Evolutionary conservation across 1,140 invertebrate species (phyloP), one percentile per base, ranked within the genome.

Genomic region (Himalopsyche phryganea): DNA sequence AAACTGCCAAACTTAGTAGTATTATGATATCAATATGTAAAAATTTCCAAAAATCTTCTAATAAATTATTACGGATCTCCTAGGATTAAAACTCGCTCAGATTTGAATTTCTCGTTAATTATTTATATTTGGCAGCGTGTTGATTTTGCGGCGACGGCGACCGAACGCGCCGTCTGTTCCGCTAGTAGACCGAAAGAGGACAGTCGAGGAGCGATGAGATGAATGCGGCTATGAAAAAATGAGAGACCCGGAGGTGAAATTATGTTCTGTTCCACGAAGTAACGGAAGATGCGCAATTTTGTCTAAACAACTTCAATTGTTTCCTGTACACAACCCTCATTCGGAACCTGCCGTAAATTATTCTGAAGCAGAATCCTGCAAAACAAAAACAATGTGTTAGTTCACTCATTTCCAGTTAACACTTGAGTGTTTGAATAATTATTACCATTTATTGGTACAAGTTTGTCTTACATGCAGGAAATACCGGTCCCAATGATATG

Each of bases 271-370:
- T 28, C 23, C 23, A 28, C 23, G 23, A 28, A 28, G 47, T 49
- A 28, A 38, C 36, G 46, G 28, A 51, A 50, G 51, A 59, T 51
- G 57, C 50, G 44, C 57, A 59, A 50, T 59, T 48, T 55, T 48
- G 13, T 48, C 52, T 47, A 19, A 55, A 55, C 44, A 53, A 52
- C 46, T 28, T 42, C 11, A 44, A 19, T 48, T 35, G 47, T 48
- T 49, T 50, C 40, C 54, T 57, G 50, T 48, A 49, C 60, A 62
- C 60, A 62, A 62, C 60, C 55, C 55, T 54, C 48, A 13, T 36
- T 40, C 40, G 44, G 18, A n/a, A 44, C 36, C 15, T 13, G 41
- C 33, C 38, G 6, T 32, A 44, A 36, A 23, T 58, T 62, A 62
- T 50, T 59, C 56, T 6, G 52, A 35, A 14, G 51, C 40, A 23